phyloP scores from a whole-genome alignment of 2,113 vertebrate genomes.

The Mionectes macconnelli region DNA sequence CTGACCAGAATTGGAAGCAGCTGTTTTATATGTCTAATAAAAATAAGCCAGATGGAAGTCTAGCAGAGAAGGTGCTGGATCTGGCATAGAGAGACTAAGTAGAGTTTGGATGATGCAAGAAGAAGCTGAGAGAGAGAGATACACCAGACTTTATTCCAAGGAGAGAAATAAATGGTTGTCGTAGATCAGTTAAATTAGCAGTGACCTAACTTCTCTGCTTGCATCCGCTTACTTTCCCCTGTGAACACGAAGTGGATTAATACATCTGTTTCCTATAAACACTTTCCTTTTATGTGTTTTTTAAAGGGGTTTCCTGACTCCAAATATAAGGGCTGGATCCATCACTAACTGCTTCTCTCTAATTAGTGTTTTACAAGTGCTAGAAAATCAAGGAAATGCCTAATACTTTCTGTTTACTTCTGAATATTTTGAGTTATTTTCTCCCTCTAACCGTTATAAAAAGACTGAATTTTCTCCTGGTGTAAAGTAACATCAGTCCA shows the following conservation, averaged over 20 bases:
- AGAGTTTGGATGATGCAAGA: not conserved
- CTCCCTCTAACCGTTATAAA: not conserved
- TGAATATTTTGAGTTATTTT: not conserved
- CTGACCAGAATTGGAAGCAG: not conserved
- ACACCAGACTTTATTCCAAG: not conserved
- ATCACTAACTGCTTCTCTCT: not conserved
- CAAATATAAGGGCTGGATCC: not conserved
- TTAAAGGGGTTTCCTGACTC: not conserved
- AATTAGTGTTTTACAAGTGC: not conserved
- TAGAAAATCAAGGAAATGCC: not conserved
- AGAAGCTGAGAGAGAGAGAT: not conserved
- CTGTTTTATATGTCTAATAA: not conserved
- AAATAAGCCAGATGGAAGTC: not conserved
- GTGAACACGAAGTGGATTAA: not conserved
- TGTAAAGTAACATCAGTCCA: not conserved
- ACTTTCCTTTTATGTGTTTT: not conserved
- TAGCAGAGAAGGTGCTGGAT: not conserved
- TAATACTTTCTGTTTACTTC: not conserved
- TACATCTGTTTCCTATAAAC: not conserved
- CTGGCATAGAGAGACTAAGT: not conserved
- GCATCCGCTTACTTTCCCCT: not conserved
- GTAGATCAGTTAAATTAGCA: not conserved
- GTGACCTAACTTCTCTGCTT: not conserved
- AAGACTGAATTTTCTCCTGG: not conserved
- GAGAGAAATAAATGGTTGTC: not conserved